phyloP scores from a whole-genome alignment of 2,888 invertebrate species.

The Stenolophus ochropezus region DNA sequence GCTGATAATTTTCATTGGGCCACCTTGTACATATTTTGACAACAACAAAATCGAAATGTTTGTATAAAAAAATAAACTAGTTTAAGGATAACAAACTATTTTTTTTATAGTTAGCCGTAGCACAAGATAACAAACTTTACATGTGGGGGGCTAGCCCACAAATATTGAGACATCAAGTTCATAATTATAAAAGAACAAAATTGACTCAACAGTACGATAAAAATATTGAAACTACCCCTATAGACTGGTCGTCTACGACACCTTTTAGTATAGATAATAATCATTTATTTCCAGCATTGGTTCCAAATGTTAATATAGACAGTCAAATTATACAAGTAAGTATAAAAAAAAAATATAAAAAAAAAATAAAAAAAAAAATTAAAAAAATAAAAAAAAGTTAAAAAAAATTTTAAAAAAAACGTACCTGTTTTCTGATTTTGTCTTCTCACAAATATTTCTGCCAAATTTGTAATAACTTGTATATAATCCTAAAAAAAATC shows the following conservation, averaged over 20 bases:
- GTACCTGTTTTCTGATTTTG: no score
- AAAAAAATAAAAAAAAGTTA: no score
- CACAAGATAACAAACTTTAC: constrained; percentile 79
- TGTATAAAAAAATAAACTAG: no score
- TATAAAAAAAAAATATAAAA: constrained; percentile 32
- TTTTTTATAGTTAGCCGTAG: constrained; percentile 80
- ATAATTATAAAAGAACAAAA: constrained; percentile 77
- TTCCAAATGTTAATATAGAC: constrained; percentile 79
- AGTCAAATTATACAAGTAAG: constrained; percentile 79
- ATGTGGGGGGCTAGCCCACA: constrained; percentile 88
- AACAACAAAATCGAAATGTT: no score
- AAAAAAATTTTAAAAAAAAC: no score
- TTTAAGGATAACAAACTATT: no score
- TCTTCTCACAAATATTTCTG: no score
- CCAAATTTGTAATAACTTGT: no score
- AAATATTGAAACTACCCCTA: constrained; percentile 47
- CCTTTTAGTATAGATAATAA: constrained; percentile 64
- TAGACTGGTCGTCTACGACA: constrained; percentile 52
- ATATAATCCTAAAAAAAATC: no score
- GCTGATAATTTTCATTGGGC: no score
- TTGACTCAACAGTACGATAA: constrained; percentile 74
- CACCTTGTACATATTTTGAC: no score
- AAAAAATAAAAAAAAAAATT: no score
- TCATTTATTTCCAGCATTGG: constrained; percentile 78
- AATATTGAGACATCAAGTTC: constrained; percentile 80